phyloP scores from a whole-genome alignment of 92 coral and sea anemone species.

The Palythoa heliodiscus region DNA sequence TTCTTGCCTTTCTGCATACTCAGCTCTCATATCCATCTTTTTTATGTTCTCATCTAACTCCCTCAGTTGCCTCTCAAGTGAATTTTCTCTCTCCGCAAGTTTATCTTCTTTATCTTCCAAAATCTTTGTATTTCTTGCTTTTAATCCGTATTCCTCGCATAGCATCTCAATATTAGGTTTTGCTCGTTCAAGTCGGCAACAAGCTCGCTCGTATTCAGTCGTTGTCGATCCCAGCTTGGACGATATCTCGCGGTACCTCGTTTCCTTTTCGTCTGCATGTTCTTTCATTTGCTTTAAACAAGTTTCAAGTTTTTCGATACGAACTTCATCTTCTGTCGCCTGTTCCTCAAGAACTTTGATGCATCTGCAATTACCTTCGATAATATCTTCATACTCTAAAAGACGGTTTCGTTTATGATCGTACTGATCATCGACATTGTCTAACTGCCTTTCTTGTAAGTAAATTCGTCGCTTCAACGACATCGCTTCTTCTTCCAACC shows the following conservation, averaged over 20 bases:
- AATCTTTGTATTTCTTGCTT: slow-evolving; percentile 68
- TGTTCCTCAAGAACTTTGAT: slow-evolving; percentile 61
- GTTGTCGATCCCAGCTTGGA: slow-evolving; percentile 55
- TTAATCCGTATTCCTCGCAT: slow-evolving; percentile 51
- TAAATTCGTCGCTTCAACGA: slow-evolving; percentile 49
- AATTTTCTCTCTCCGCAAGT: slow-evolving; percentile 72
- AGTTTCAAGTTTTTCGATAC: slow-evolving; percentile 59
- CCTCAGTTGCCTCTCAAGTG: slow-evolving; percentile 48
- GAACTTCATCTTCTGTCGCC: slow-evolving; percentile 63
- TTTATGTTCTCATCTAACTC: slow-evolving; percentile 47
- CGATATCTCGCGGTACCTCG: slow-evolving; percentile 60
- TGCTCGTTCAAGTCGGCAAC: slow-evolving; percentile 44
- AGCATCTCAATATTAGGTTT: slow-evolving; percentile 48
- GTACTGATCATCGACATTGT: slow-evolving; percentile 50
- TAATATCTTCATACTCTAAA: slow-evolving; percentile 37
- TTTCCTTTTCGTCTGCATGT: slow-evolving; percentile 63
- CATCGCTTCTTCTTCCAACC: slow-evolving; percentile 44
- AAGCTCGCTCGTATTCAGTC: slow-evolving; percentile 51
- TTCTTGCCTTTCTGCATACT: slow-evolving; percentile 64
- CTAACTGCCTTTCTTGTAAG: slow-evolving; percentile 47
- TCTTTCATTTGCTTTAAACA: slow-evolving; percentile 49
- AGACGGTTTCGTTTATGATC: slow-evolving; percentile 42
- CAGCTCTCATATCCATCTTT: slow-evolving; percentile 65
- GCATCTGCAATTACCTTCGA: slow-evolving; percentile 55
- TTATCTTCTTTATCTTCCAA: slow-evolving; percentile 75